phyloP scores from a whole-genome alignment of 2,888 invertebrate species.

The Chymomyza procnemis region DNA sequence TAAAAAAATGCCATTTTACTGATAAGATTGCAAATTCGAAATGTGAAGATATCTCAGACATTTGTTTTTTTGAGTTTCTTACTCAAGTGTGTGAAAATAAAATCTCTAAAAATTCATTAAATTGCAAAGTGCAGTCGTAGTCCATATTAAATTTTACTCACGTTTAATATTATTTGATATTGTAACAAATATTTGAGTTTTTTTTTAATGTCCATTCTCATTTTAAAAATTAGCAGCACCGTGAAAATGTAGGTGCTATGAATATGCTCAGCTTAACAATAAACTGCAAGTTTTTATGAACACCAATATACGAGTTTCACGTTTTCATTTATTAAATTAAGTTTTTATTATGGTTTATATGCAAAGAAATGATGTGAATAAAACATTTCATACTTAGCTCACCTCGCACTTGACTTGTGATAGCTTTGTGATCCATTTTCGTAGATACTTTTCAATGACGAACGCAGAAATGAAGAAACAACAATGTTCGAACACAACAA shows the following conservation, averaged over 20 bases:
- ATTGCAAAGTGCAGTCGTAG: too few relatives aligned
- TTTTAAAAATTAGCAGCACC: background rate
- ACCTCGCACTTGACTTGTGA: constrained; percentile 76
- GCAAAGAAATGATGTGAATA: background rate
- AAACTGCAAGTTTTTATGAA: background rate
- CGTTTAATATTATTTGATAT: too few relatives aligned
- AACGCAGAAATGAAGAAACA: background rate
- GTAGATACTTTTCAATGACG: constrained; percentile 13
- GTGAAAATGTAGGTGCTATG: background rate
- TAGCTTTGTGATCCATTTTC: constrained; percentile 74
- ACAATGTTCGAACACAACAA: background rate
- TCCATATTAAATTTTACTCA: too few relatives aligned
- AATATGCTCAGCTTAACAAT: background rate
- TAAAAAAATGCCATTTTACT: background rate
- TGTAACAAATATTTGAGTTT: too few relatives aligned
- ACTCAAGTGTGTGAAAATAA: background rate
- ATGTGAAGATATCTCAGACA: too few relatives aligned
- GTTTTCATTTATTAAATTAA: background rate
- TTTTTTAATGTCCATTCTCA: too few relatives aligned
- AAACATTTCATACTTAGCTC: constrained; percentile 59
- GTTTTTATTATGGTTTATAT: background rate
- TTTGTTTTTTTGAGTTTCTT: background rate
- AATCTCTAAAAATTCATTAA: too few relatives aligned
- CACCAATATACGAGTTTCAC: background rate
- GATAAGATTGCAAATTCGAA: background rate